Evolutionary conservation across 2,113 vertebrate species (phyloP), one percentile per base, ranked within the genome.

Genomic region (Bucco capensis): DNA sequence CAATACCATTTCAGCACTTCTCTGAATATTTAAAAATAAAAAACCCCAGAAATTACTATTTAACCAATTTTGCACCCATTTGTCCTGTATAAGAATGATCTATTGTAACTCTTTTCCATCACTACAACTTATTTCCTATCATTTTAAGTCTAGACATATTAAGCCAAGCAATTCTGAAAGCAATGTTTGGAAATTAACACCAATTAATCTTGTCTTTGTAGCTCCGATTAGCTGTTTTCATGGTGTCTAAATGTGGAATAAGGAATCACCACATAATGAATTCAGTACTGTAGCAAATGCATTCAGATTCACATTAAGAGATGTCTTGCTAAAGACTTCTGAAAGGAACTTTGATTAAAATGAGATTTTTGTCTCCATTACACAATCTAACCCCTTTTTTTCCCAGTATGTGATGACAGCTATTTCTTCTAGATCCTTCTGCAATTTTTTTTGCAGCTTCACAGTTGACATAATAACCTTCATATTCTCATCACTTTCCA

Each of bases 161-260:
- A 82, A 86, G 42, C 19, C 66, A 89, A 78, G 56, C 25, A 89
- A 76, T 84, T 73, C 58, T 24, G 69, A 51, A 35, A 37, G 16
- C 79, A 67, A 92, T 83, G n/a, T 85, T 56, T 89, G 58, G 62
- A 95, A 96, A 92, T 84, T 90, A 92, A 82, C 84, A 96, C 62
- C 42, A 89, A 92, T 82, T 92, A 92, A 89, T 93, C 78, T 82
- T 86, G 66, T 82, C 90, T 93, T 90, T 90, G 74, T 84, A 87
- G 71, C 53, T 90, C 40, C 78, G 57, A 95, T 75, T 53, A 88
- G 62, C 54, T 75, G 77, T 69, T 94, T 96, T 82, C 74, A 92
- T 0, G 1, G 66, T 76, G 56, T 21, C 50, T 62, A 69, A 86
- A 89, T 75, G 1, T 66, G 64, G 62, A 90, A 69, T 50, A 56